Evolutionary conservation across 2,113 vertebrate genomes (phyloP).

Genomic region (Laticauda colubrina): DNA sequence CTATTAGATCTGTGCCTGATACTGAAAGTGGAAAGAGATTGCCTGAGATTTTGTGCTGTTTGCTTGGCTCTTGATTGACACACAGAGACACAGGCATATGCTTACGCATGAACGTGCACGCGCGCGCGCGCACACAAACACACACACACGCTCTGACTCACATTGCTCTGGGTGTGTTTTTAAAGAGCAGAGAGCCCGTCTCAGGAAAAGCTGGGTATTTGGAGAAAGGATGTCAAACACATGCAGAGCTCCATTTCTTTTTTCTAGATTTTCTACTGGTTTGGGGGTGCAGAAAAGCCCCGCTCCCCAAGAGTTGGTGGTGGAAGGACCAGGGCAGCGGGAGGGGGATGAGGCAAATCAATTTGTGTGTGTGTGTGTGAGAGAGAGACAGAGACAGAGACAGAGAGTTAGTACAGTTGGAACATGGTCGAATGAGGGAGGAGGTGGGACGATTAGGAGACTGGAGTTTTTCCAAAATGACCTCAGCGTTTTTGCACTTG

Average conservation of each 20-base stretch:
- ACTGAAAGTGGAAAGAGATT: background rate
- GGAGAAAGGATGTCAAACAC: background rate
- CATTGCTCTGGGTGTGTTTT: background rate
- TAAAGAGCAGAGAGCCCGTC: background rate
- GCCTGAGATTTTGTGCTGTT: background rate
- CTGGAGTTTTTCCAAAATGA: background rate
- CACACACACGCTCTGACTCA: background rate
- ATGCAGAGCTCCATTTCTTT: background rate
- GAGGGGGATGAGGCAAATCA: background rate
- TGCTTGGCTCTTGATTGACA: background rate
- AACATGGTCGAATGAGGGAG: background rate
- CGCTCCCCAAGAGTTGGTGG: background rate
- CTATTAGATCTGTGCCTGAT: background rate
- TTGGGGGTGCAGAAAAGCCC: background rate
- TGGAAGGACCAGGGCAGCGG: background rate
- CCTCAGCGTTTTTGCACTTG: background rate
- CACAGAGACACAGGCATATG: background rate
- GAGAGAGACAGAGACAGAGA: too few relatives aligned
- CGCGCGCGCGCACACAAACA: fast-evolving
- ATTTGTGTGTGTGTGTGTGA: background rate
- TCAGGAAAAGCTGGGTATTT: background rate
- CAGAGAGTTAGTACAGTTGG: background rate
- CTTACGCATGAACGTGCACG: too few relatives aligned
- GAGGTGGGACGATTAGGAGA: background rate
- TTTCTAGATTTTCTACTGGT: background rate